These are phyloP conservation scores for Corythornis cristatus DNA, from an alignment of 2,113 vertebrate genomes.

Conservation along the genomic window DNA sequence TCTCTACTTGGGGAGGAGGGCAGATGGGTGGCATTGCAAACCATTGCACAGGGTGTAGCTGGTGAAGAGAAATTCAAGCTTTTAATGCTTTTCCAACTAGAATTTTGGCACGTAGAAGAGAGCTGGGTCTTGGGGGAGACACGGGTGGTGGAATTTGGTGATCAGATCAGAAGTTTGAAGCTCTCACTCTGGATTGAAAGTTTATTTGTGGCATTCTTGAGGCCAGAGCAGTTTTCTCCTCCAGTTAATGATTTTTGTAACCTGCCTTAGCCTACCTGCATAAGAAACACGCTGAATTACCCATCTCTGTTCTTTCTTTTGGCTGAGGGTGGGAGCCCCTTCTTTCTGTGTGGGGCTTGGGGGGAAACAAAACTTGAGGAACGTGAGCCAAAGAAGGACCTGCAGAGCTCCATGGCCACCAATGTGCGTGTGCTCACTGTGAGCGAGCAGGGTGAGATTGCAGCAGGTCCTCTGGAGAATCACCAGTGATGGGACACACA, in stretches of 20 bases:
- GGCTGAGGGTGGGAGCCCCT: background rate
- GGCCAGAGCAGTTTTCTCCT: background rate
- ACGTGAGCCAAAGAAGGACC: rapidly evolving
- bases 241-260: background rate
- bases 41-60: background rate
- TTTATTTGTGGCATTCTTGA: background rate
- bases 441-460: background rate
- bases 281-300: background rate
- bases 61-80: background rate
- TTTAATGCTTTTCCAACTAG: background rate
- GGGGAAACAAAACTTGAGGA: background rate
- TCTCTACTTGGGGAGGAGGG: background rate
- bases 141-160: background rate
- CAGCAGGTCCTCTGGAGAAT: background rate
- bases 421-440: rapidly evolving
- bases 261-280: background rate
- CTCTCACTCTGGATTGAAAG: background rate
- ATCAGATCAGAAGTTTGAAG: background rate
- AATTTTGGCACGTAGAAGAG: background rate
- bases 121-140: background rate
- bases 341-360: background rate
- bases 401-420: background rate
- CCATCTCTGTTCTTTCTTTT: background rate
- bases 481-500: background rate
- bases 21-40: background rate